Conservation (phyloP, 2,113 vertebrate species). For the Halichoeres trimaculatus region DNA sequence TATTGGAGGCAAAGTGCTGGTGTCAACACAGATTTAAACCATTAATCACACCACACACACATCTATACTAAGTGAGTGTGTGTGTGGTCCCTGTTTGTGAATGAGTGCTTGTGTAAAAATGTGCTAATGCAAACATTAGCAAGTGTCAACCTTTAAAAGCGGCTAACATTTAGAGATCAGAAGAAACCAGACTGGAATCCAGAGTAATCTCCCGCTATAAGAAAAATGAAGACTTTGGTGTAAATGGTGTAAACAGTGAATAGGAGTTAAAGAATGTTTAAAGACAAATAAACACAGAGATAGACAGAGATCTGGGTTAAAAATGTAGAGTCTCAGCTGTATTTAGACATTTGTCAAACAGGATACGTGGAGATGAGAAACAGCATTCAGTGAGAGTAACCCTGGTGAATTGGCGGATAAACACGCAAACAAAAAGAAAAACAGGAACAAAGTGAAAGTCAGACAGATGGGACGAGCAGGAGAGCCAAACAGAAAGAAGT, state of each 20-base stretch:
- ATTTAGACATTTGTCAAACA: slow-evolving; percentile 68
- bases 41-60: slow-evolving; percentile 14
- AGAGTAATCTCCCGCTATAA: neutral
- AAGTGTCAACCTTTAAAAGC: too few relatives aligned
- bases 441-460: slow-evolving; percentile 21
- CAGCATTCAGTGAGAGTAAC: slow-evolving; percentile 48
- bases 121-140: neutral
- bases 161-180: too few relatives aligned
- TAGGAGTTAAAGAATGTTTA: neutral
- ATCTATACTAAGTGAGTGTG: neutral
- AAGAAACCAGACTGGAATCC: neutral
- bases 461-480: neutral
- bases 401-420: slow-evolving; percentile 39
- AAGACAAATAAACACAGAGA: neutral
- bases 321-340: slow-evolving; percentile 47
- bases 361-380: slow-evolving; percentile 57
- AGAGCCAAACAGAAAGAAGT: neutral
- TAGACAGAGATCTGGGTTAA: slow-evolving; percentile 16
- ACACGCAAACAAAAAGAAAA: slow-evolving; percentile 43
- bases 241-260: neutral
- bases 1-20: slow-evolving; percentile 16
- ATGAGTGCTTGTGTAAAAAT: neutral
- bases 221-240: neutral
- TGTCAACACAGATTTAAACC: slow-evolving; percentile 18
- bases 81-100: neutral